These are phyloP conservation scores for Ambastaia sidthimunki DNA, from an alignment of 2,797 vertebrate genomes.

Conservation along the genomic window DNA sequence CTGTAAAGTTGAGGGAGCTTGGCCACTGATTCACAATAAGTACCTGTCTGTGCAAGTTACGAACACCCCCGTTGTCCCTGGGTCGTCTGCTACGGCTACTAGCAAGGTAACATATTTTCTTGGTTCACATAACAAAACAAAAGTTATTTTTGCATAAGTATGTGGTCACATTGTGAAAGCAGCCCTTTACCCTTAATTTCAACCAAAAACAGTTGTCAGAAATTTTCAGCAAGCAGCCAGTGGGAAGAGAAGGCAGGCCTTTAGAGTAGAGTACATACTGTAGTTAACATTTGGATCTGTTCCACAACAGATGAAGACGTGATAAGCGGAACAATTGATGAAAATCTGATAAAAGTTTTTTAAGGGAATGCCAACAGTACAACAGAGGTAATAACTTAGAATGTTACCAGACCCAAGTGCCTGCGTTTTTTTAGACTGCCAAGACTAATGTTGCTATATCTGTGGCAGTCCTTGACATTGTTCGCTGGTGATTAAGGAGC, in stretches of 20 bases:
- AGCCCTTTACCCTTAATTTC: not conserved
- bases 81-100: slow-evolving; percentile 90
- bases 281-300: slow-evolving; percentile 69
- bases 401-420: slow-evolving; percentile 52
- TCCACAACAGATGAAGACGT: slow-evolving; percentile 64
- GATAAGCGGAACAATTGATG: slow-evolving; percentile 61
- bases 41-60: slow-evolving; percentile 98
- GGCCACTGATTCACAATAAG: slow-evolving; percentile 97
- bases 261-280: slow-evolving; percentile 65
- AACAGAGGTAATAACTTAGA: slow-evolving; percentile 59
- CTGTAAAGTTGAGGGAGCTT: slow-evolving; percentile 94
- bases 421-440: slow-evolving; percentile 48
- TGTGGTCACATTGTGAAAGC: not conserved
- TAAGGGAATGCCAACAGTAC: slow-evolving; percentile 60
- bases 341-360: slow-evolving; percentile 64
- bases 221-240: slow-evolving; percentile 21
- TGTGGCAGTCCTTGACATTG: slow-evolving; percentile 35
- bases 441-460: slow-evolving; percentile 61
- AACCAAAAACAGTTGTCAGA: not conserved
- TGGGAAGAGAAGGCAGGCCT: slow-evolving; percentile 24
- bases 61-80: slow-evolving; percentile 90
- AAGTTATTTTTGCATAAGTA: not conserved
- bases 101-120: slow-evolving; percentile 85
- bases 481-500: slow-evolving; percentile 50
- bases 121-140: not conserved